Evolutionary conservation across 1,140 invertebrate species (phyloP).

Genomic region (Aplysia californica): DNA sequence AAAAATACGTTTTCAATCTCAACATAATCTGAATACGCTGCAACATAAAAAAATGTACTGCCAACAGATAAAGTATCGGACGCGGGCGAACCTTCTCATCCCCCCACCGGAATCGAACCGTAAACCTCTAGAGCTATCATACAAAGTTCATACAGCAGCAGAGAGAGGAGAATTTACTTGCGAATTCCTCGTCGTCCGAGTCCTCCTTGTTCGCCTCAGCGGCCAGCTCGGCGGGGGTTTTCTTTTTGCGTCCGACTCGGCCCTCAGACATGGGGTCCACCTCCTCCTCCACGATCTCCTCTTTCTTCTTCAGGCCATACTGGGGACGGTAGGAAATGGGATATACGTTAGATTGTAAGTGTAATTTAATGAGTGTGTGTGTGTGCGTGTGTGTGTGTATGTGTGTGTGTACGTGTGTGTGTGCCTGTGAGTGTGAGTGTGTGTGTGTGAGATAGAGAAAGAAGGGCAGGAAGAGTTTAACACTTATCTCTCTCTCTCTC

Average conservation of each 20-base stretch:
- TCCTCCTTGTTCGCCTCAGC: conserved; percentile 93
- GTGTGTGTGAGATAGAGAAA: not conserved
- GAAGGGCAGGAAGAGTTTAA: not conserved
- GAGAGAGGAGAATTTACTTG: conserved; percentile 79
- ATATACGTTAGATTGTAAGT: not conserved
- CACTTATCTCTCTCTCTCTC: too few relatives aligned
- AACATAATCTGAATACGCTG: too few relatives aligned
- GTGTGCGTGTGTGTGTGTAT: not conserved
- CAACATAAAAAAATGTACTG: too few relatives aligned
- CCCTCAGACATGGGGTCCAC: conserved; percentile 70
- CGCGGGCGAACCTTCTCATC: too few relatives aligned
- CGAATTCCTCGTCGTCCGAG: conserved; percentile 83
- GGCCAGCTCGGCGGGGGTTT: conserved; percentile 95
- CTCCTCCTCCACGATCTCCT: conserved; percentile 76
- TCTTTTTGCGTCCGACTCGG: conserved; percentile 86
- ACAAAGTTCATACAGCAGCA: conserved; percentile 60
- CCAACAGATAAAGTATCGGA: too few relatives aligned
- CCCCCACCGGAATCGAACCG: too few relatives aligned
- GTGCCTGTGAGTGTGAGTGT: not conserved
- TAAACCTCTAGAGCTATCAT: conserved; percentile 29
- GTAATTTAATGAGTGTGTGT: too few relatives aligned
- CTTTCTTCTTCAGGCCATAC: conserved; percentile 99
- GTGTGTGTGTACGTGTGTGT: not conserved
- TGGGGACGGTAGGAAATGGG: conserved; percentile 70
- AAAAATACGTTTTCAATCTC: too few relatives aligned